Percentiles rank a stretch among this genome's conserved stretches.
Evolutionary conservation across 1,140 invertebrate species (phyloP).

Genomic region (Brachionus asplanchnoidis): DNA sequence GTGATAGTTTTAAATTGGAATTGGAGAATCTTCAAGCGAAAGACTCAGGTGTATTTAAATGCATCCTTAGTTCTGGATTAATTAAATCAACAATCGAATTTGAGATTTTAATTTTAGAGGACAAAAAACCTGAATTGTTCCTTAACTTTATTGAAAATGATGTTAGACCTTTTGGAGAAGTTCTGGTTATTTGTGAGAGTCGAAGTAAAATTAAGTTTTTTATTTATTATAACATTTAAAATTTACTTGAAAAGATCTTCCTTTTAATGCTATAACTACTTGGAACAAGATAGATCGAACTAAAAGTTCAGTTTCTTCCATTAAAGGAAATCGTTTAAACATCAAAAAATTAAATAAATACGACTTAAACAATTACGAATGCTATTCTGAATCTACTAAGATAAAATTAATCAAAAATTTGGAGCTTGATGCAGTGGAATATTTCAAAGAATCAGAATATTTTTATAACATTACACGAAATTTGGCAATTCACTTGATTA

Average conservation of each 20-base stretch:
- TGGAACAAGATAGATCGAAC: constrained; percentile 1
- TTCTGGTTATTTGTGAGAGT: constrained; percentile 22
- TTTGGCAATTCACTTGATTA: background rate
- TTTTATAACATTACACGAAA: background rate
- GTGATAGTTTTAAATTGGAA: background rate
- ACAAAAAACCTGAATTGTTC: background rate
- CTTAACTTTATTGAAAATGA: constrained; percentile 10
- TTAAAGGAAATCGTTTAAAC: background rate
- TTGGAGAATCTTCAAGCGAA: background rate
- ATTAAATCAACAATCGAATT: background rate
- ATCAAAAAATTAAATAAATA: constrained; percentile 28
- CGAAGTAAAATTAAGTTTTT: background rate
- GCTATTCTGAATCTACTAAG: background rate
- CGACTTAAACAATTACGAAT: constrained; percentile 23
- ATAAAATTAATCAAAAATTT: constrained; percentile 2
- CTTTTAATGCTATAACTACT: background rate
- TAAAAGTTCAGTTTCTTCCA: background rate
- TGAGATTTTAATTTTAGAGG: background rate
- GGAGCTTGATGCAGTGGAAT: background rate
- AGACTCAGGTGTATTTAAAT: constrained; percentile 19
- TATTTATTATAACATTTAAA: background rate
- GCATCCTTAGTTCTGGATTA: background rate
- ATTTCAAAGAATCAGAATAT: background rate
- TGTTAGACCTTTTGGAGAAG: background rate
- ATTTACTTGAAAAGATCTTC: background rate